Base-by-base conservation (phyloP, 1,140 invertebrate genomes). In the Tachypleus tridentatus region DNA sequence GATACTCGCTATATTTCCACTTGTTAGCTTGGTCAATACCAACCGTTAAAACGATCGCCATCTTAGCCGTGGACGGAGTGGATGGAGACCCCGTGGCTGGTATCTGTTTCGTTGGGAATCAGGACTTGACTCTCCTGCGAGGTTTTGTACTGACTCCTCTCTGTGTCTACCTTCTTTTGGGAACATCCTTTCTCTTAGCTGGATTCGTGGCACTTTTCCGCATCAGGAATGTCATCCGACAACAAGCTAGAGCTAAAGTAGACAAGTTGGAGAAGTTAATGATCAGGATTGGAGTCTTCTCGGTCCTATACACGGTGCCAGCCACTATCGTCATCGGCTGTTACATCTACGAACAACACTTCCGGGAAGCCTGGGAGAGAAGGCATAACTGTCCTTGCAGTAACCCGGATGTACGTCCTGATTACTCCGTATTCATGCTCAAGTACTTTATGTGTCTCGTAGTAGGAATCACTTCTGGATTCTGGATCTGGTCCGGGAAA, bases 1-100 rank as follows among this genome's bases (percentile, higher is more conserved):
- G 90, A 51, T 93, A 97, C 76, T 91, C 94, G 5, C 86, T 89
- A 70, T 94, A 93, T 76, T 97, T 95, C 78, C 93, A 97, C 76
- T 76, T 95, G 58, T 87, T 88, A 0, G 91, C 92, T 1, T 96
- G 93, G 92, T 74, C 92, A 0, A 82, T 91, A 5, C 92, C 92
- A 0, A 87, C 88, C 0, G 81, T 93, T 0, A 89, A 94, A 77
- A 91, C 89, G 1, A 84, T 93, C 1, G 85, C 87, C 58, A 89
- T 91, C 1, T 78, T 94, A 4, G 75, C 89, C 2, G 84, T 87
- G 54, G 84, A 85, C 2, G 89, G 89, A 3, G 88, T 95, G 0
- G 92, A 94, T 73, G 91, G 91, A 0, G 80, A 81, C 69, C 73
- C 79, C n/a, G 70, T 82, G 4, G 71, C 76, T 49, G 81, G 79